Evolutionary conservation across 2,113 vertebrate genomes (phyloP).

Genomic region (Nyctibius bracteatus): DNA sequence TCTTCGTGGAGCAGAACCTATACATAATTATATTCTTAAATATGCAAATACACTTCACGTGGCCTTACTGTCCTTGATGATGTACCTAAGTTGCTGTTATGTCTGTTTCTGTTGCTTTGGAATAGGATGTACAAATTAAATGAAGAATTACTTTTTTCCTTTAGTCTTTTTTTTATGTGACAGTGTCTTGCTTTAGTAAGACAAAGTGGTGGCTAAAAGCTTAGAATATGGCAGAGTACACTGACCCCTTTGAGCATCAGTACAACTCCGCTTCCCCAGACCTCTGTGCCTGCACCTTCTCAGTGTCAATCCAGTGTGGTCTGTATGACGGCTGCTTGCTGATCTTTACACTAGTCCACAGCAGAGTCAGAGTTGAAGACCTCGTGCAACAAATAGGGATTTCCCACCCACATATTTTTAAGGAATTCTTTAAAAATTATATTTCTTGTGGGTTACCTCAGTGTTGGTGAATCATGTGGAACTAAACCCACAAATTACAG

Average conservation of each 20-base stretch:
- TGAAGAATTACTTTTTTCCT: background rate
- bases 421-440: background rate
- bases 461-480: background rate
- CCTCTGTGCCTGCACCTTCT: background rate
- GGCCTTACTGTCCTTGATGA: background rate
- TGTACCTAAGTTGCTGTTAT: background rate
- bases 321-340: background rate
- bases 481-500: background rate
- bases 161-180: background rate
- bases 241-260: background rate
- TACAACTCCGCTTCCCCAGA: background rate
- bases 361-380: background rate
- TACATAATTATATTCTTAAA: background rate
- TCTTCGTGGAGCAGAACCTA: background rate
- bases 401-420: background rate
- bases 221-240: background rate
- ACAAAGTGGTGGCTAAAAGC: background rate
- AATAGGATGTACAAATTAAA: background rate
- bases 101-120: background rate
- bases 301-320: background rate
- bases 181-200: background rate
- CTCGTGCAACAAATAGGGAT: background rate
- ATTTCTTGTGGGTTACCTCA: slow-evolving; percentile 4
- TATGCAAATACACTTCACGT: background rate
- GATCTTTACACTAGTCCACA: background rate